Evolutionary conservation across 2,888 invertebrate genomes (phyloP).

Genomic region (Hirtodrosophila histrioides): DNA sequence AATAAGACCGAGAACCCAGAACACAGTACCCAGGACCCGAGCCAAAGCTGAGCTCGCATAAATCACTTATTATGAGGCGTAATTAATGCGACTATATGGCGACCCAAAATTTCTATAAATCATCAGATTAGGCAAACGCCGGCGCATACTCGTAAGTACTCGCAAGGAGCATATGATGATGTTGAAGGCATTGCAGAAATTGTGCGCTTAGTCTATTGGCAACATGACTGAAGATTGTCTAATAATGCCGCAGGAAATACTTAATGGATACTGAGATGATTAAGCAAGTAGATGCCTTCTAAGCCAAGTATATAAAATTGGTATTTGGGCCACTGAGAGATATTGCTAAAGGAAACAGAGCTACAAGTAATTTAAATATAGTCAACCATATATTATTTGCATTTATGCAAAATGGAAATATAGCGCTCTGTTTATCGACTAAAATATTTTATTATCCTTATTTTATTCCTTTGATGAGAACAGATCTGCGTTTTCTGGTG

Average conservation of each 20-base stretch:
- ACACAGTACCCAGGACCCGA: conserved; percentile 19
- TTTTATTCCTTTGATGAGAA: too few species aligned
- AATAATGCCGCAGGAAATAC: conserved; percentile 58
- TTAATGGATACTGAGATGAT: conserved; percentile 51
- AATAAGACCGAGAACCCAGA: conserved; percentile 16
- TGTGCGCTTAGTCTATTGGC: conserved; percentile 39
- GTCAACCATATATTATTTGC: background rate
- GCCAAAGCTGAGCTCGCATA: conserved; percentile 77
- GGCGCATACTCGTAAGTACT: conserved; percentile 29
- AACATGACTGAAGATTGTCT: conserved; percentile 55
- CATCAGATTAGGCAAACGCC: conserved; percentile 84
- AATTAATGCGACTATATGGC: conserved; percentile 85
- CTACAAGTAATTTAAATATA: conserved; percentile 19
- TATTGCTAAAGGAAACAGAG: conserved; percentile 2
- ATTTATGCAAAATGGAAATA: too few species aligned
- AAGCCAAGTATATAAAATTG: conserved; percentile 7
- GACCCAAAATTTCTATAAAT: conserved; percentile 85
- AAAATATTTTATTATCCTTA: too few species aligned
- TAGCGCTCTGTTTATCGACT: too few species aligned
- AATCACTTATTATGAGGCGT: conserved; percentile 85
- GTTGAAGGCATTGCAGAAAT: conserved; percentile 25
- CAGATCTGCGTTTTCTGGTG: too few species aligned
- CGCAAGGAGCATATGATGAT: conserved; percentile 29
- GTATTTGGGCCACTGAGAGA: background rate
- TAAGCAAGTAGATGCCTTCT: conserved; percentile 33